Evolutionary conservation across 2,797 vertebrate genomes (phyloP), one percentile per base, ranked within the genome.

Genomic region (Acipenser oxyrinchus): DNA sequence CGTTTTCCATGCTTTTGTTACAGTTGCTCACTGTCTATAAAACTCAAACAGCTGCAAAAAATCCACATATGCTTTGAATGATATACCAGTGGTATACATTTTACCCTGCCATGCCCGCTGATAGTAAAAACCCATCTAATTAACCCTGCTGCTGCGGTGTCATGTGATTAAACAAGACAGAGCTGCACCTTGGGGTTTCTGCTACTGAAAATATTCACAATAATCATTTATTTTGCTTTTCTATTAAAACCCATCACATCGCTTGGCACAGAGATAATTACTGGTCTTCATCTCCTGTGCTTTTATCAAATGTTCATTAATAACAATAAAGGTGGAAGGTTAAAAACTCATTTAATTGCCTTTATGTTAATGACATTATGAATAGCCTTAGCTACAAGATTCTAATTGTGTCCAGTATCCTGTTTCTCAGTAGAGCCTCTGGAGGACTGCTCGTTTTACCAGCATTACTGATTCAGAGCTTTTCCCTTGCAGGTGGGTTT

Each of bases 321-420:
- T 97, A 98, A 97, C 90, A 88, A 92, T 92, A 93, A 92, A 90
- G 96, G 95, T 96, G 91, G 93, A 89, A 95, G 96, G 96, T 99
- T 98, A 99, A 99, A 98, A 98, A 95, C 94, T 92, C 94, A 94
- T 95, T 98, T 97, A 98, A 98, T 97, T 98, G 95, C 95, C 92
- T 98, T 96, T 95, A 96, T 98, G 96, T 97, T 98, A 98, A 98
- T 94, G 92, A 93, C 91, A 93, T 94, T 93, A 95, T 96, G 93
- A 96, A 95, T 96, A 93, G 94, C 91, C 87, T 88, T 85, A 85
- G 87, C 87, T 81, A 85, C 81, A 81, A 85, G 87, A 93, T 91
- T 94, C 92, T 95, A 93, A 95, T 96, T 97, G 91, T 92, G 94
- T 93, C 92, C 92, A 84, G 90, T 94, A 90, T 90, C 91, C 87